Conservation (phyloP, 2,797 vertebrate species). For the Petrocephalus schoutedeni region DNA sequence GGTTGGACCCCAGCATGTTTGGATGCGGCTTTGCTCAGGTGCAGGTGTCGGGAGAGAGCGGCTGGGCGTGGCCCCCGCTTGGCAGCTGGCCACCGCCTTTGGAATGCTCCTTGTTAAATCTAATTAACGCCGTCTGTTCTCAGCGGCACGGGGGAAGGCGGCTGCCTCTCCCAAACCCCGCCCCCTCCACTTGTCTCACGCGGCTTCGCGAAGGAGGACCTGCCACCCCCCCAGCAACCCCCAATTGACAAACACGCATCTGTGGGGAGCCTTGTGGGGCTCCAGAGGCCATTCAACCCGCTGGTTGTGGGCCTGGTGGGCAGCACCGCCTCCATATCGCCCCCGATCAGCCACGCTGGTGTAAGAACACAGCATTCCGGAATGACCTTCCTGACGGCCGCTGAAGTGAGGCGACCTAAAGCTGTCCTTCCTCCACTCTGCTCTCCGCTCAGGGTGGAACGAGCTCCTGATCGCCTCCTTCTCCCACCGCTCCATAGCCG, state of each 20-base stretch:
- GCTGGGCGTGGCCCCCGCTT: neutral
- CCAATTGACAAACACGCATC: neutral
- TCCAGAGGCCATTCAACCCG: neutral
- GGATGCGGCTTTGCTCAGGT: neutral
- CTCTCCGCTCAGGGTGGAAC: slow-evolving; percentile 78
- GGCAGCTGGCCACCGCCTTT: neutral
- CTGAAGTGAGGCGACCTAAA: neutral
- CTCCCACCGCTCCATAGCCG: slow-evolving; percentile 91
- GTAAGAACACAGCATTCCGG: neutral
- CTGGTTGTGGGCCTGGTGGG: neutral
- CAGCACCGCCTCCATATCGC: neutral
- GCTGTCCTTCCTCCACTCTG: neutral
- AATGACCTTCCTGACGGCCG: neutral
- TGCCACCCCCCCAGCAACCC: neutral
- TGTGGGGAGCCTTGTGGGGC: neutral
- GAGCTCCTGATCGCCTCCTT: slow-evolving; percentile 97
- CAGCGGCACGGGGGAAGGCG: neutral
- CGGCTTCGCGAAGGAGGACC: neutral
- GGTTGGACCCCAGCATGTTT: neutral
- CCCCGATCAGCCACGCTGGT: neutral
- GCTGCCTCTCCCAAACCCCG: neutral
- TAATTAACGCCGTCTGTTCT: neutral
- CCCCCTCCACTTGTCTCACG: neutral
- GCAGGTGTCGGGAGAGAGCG: neutral
- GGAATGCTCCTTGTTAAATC: neutral